Conservation (phyloP, 2,797 vertebrate genomes). For the Epinephelus awoara region DNA sequence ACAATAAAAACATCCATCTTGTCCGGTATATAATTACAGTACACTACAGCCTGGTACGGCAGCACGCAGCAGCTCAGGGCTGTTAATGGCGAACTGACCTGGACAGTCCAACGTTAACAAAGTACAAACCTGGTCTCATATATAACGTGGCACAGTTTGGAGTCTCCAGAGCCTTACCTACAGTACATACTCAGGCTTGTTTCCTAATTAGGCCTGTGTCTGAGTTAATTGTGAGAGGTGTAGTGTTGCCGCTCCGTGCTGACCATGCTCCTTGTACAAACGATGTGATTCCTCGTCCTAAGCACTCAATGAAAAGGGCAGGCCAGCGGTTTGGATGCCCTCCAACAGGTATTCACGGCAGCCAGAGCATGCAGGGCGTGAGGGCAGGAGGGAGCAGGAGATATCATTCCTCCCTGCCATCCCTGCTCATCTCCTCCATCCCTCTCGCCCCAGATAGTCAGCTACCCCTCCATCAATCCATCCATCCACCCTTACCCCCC, state of each 20-base stretch:
- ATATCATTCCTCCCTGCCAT: conserved; percentile 32
- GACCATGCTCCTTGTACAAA: conserved; percentile 62
- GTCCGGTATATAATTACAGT: conserved; percentile 26
- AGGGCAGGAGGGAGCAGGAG: conserved; percentile 5
- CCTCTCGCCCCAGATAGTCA: conserved; percentile 47
- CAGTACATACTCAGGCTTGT: conserved; percentile 33
- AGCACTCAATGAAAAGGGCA: conserved; percentile 67
- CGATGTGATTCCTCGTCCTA: conserved; percentile 60
- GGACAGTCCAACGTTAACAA: conserved; percentile 14
- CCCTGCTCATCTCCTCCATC: conserved; percentile 32
- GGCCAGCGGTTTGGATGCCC: conserved; percentile 53
- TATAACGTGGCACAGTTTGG: conserved; percentile 16
- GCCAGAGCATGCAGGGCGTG: conserved; percentile 5
- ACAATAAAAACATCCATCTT: conserved; percentile 24
- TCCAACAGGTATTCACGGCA: conserved; percentile 65
- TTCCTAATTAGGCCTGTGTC: conserved; percentile 62
- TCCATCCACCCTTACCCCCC: conserved; percentile 57
- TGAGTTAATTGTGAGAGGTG: conserved; percentile 59
- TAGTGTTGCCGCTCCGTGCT: conserved; percentile 31
- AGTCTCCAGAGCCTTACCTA: conserved; percentile 36
- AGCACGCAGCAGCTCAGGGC: conserved; percentile 22
- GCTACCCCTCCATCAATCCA: conserved; percentile 39
- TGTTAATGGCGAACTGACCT: conserved; percentile 14
- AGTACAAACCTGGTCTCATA: conserved; percentile 33
- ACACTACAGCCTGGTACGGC: conserved; percentile 4